Evolutionary conservation across 2,888 invertebrate species (phyloP).

Genomic region (Aporophyla lueneburgensis): DNA sequence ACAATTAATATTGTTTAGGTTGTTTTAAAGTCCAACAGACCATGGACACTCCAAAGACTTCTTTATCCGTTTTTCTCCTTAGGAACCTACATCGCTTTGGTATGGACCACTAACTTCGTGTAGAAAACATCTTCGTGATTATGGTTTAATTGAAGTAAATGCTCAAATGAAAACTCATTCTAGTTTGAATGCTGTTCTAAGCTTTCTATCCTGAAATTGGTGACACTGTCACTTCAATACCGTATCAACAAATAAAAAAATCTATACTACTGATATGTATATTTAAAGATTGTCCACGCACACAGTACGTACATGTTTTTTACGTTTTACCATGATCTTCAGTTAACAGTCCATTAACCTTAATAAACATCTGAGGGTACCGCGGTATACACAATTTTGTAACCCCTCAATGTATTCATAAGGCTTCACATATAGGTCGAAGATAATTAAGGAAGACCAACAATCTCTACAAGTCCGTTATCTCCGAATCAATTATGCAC

Average conservation of each 20-base stretch:
- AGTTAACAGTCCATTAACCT: constrained; percentile 41
- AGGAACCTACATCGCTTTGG: no score
- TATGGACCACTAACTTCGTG: no score
- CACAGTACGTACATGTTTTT: constrained; percentile 9
- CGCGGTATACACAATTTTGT: constrained; percentile 14
- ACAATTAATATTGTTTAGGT: no score
- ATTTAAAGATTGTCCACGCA: neutral
- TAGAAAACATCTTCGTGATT: no score
- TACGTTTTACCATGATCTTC: constrained; percentile 8
- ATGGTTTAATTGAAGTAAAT: no score
- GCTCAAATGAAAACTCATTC: no score
- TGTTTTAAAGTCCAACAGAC: no score
- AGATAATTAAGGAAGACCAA: constrained; percentile 40
- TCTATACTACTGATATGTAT: neutral
- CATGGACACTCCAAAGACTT: no score
- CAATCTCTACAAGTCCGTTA: constrained; percentile 48
- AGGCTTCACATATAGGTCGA: constrained; percentile 21
- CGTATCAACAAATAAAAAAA: neutral
- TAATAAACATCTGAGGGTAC: constrained; percentile 5
- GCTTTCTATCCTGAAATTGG: neutral
- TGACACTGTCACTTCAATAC: neutral
- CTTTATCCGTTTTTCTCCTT: no score
- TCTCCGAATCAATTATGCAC: constrained; percentile 61
- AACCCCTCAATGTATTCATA: constrained; percentile 26
- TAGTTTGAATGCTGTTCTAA: neutral